These are phyloP conservation scores for Tridacna gigas DNA, from an alignment of 2,888 invertebrate genomes.

Conservation along the genomic window DNA sequence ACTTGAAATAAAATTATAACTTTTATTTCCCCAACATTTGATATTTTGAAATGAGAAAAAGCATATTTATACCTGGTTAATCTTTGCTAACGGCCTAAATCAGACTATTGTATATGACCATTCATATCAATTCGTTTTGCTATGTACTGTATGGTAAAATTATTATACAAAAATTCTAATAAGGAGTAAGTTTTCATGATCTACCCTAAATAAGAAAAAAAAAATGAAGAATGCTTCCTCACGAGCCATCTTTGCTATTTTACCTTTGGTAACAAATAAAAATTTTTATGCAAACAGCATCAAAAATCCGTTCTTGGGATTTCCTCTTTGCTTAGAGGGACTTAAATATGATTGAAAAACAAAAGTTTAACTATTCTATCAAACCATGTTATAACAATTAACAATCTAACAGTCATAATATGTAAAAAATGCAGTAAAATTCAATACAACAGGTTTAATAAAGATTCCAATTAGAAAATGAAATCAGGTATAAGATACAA, in stretches of 20 bases:
- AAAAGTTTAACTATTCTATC: neutral
- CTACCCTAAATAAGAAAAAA: too few relatives aligned
- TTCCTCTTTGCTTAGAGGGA: neutral
- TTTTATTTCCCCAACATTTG: too few relatives aligned
- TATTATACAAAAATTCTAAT: too few relatives aligned
- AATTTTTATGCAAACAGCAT: neutral
- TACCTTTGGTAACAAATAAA: neutral
- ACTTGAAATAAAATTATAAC: too few relatives aligned
- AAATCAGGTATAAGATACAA: neutral
- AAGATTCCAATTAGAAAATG: neutral
- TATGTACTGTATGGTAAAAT: too few relatives aligned
- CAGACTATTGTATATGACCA: too few relatives aligned
- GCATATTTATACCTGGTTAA: too few relatives aligned
- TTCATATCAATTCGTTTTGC: too few relatives aligned
- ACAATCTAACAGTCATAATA: slow-evolving; percentile 22
- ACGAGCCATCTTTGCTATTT: neutral
- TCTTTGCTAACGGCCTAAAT: too few relatives aligned
- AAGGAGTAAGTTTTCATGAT: too few relatives aligned
- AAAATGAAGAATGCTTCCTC: too few relatives aligned
- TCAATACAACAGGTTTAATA: slow-evolving; percentile 14
- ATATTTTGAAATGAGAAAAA: too few relatives aligned
- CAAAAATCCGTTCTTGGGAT: neutral
- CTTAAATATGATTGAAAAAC: neutral
- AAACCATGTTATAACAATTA: slow-evolving; percentile 8
- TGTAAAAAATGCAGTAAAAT: slow-evolving; percentile 16